Evolutionary conservation across 2,888 invertebrate species (phyloP).

Genomic region (Leucophenga montana): DNA sequence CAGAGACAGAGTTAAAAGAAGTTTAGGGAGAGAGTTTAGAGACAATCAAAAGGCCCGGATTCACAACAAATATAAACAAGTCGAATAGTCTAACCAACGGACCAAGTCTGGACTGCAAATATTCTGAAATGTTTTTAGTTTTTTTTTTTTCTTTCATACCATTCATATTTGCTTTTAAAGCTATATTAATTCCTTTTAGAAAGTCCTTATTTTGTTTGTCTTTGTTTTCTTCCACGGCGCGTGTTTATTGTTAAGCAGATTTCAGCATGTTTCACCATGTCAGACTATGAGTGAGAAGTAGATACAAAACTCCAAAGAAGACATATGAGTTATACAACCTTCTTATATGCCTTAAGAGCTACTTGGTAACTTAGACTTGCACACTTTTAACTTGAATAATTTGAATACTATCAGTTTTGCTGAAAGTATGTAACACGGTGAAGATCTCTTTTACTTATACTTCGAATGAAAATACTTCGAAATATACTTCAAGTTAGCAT

Average conservation of each 20-base stretch:
- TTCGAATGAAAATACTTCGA: too few relatives aligned
- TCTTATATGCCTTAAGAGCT: too few relatives aligned
- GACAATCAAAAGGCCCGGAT: neutral
- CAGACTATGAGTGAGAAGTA: neutral
- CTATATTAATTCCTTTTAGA: conserved; percentile 52
- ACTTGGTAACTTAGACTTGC: too few relatives aligned
- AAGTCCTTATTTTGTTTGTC: conserved; percentile 17
- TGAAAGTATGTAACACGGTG: too few relatives aligned
- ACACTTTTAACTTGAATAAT: too few relatives aligned
- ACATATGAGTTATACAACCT: too few relatives aligned
- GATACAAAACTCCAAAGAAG: too few relatives aligned
- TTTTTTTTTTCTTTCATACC: conserved; percentile 30
- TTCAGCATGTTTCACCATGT: neutral
- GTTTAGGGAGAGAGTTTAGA: neutral
- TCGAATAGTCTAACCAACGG: neutral
- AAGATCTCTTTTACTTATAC: too few relatives aligned
- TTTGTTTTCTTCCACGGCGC: neutral
- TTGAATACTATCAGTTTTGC: too few relatives aligned
- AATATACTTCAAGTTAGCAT: too few relatives aligned
- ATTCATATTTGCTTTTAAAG: neutral
- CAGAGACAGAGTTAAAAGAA: conserved; percentile 16
- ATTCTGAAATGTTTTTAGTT: conserved; percentile 28
- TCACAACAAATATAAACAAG: conserved; percentile 20
- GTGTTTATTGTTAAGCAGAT: too few relatives aligned
- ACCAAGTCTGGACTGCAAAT: neutral